These are phyloP conservation scores for Astropecten irregularis DNA, from an alignment of 53 echinoderm and acorn worm species.

Conservation along the genomic window DNA sequence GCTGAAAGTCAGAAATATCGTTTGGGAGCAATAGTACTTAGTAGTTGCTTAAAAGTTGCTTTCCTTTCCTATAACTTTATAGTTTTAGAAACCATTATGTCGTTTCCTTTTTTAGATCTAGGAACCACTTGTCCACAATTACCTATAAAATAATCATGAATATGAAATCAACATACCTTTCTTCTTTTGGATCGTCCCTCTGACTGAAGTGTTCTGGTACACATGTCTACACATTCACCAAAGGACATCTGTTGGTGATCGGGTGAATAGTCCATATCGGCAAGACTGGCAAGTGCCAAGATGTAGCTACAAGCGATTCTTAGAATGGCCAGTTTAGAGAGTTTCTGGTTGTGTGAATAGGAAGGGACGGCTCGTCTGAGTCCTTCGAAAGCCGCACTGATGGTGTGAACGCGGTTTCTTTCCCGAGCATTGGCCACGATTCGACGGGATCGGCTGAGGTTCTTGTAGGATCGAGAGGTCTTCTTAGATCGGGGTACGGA, in stretches of 20 bases:
- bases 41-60: too few species aligned
- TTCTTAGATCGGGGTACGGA: slow-evolving; percentile 33
- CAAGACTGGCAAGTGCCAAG: slow-evolving; percentile 84
- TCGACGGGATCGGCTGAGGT: slow-evolving; percentile 83
- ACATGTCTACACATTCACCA: slow-evolving; percentile 92
- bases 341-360: slow-evolving; percentile 98
- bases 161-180: slow-evolving; percentile 90
- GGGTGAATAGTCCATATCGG: slow-evolving; percentile 88
- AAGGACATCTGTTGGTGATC: slow-evolving; percentile 75
- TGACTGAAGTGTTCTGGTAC: slow-evolving; percentile 88
- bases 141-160: too few species aligned
- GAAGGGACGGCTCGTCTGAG: slow-evolving; percentile 94
- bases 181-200: slow-evolving; percentile 90
- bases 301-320: slow-evolving; percentile 98
- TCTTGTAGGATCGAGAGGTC: slow-evolving; percentile 74
- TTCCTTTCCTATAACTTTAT: too few species aligned
- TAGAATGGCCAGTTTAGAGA: slow-evolving; percentile 96
- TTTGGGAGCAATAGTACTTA: too few species aligned
- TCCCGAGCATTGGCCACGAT: slow-evolving; percentile 97
- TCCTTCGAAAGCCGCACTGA: slow-evolving; percentile 98
- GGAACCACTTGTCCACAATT: too few species aligned
- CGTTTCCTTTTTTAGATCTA: too few species aligned
- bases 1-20: too few species aligned
- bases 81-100: too few species aligned
- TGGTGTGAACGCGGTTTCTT: slow-evolving; percentile 94